These are phyloP conservation scores for Anthrax anthrax DNA, from an alignment of 2,888 invertebrate species.

Conservation along the genomic window DNA sequence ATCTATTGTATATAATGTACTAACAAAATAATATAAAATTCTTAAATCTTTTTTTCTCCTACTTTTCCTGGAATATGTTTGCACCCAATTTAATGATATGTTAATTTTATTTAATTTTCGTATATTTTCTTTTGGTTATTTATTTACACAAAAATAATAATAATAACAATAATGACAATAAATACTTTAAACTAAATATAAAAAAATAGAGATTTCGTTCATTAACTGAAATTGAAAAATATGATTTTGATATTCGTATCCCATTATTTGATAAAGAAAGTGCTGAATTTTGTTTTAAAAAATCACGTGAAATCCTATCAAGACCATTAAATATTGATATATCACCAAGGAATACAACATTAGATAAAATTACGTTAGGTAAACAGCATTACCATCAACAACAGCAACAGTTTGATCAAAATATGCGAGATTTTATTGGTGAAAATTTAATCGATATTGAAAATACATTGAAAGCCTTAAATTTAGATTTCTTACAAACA, in stretches of 20 bases:
- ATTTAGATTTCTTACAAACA: constrained; percentile 34
- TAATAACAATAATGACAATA: no score
- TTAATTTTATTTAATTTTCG: no score
- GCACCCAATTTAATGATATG: no score
- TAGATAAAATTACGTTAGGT: background rate
- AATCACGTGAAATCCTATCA: constrained; percentile 51
- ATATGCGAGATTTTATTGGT: constrained; percentile 25
- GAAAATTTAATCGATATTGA: constrained; percentile 35
- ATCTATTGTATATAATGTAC: no score
- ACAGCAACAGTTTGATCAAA: constrained; percentile 10
- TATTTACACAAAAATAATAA: no score
- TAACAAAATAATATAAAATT: no score
- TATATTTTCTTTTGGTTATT: no score
- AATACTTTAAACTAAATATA: no score
- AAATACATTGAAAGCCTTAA: constrained; percentile 33
- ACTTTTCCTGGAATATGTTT: no score
- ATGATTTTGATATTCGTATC: constrained; percentile 36
- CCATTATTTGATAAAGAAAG: constrained; percentile 60
- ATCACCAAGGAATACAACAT: constrained; percentile 10
- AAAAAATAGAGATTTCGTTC: constrained; percentile 34
- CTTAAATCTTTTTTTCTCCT: no score
- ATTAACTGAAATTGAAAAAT: constrained; percentile 38
- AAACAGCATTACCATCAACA: constrained; percentile 1
- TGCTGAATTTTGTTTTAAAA: constrained; percentile 57
- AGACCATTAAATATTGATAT: constrained; percentile 36